A percentile compares a stretch with the other conserved stretches of the same genome.
These are phyloP conservation scores for Malthinus flaveolus DNA, from an alignment of 2,888 invertebrate species.

Conservation along the genomic window DNA sequence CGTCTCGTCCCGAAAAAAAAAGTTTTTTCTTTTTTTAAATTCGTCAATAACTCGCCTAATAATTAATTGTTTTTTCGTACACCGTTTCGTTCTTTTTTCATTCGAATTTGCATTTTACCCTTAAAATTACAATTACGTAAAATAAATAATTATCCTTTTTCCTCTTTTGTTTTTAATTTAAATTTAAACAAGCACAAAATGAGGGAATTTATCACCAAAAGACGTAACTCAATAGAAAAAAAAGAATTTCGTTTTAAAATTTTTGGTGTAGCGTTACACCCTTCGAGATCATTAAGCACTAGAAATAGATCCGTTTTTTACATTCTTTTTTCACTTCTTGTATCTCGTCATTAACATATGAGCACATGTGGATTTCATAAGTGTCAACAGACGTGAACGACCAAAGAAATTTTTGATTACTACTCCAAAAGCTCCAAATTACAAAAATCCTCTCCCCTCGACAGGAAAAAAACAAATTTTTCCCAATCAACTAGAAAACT, in stretches of 20 bases:
- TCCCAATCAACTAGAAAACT: too few species aligned
- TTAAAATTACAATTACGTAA: too few species aligned
- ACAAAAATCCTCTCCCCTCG: too few species aligned
- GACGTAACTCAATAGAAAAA: background rate
- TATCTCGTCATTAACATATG: conserved; percentile 48
- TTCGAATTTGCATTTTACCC: too few species aligned
- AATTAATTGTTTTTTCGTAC: background rate
- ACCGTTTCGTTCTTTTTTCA: background rate
- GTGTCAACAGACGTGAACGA: conserved; percentile 40
- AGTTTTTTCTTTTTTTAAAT: background rate
- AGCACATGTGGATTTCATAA: conserved; percentile 49
- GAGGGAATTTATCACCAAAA: background rate
- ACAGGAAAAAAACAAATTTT: too few species aligned
- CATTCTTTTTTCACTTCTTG: conserved; percentile 33
- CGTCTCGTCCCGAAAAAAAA: background rate
- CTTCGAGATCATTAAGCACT: conserved; percentile 46
- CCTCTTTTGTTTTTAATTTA: background rate
- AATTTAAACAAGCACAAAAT: background rate
- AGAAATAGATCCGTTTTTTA: conserved; percentile 41
- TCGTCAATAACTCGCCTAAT: background rate
- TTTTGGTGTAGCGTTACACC: conserved; percentile 42
- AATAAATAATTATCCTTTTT: background rate
- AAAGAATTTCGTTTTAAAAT: conserved; percentile 1
- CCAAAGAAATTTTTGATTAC: conserved; percentile 43
- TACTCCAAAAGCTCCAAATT: conserved; percentile 21